Percentiles rank a stretch among this genome's conserved stretches.
These are phyloP conservation scores for Sturnira hondurensis DNA, from an alignment of 2,113 vertebrate species.

Conservation along the genomic window DNA sequence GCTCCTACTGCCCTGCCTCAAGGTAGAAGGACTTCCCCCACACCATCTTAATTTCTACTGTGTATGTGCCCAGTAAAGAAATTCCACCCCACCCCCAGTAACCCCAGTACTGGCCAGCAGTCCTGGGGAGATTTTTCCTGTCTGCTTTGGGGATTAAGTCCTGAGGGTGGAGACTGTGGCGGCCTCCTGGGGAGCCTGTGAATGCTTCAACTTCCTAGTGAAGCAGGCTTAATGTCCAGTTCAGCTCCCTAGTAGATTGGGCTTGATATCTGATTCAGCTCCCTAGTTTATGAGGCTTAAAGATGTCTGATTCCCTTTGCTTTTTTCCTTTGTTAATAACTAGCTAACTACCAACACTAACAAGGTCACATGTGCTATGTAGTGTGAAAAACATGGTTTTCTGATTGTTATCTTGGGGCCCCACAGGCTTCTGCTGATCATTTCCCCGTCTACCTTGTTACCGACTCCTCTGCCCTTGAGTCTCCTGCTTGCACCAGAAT, in stretches of 20 bases:
- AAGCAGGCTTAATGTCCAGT: background rate
- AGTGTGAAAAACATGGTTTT: background rate
- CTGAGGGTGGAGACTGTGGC: background rate
- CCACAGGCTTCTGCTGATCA: background rate
- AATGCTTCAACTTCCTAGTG: background rate
- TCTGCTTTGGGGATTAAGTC: background rate
- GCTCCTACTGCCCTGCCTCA: background rate
- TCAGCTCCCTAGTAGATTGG: background rate
- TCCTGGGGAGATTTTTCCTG: background rate
- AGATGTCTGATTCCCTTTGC: background rate
- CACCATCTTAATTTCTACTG: background rate
- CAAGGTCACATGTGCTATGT: background rate
- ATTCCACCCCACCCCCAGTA: background rate
- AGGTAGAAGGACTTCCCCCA: background rate
- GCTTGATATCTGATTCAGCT: background rate
- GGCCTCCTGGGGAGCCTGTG: background rate
- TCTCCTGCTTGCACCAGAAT: background rate
- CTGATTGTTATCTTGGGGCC: background rate
- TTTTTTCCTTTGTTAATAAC: background rate
- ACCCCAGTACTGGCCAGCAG: background rate
- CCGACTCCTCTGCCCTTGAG: background rate
- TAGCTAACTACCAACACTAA: background rate
- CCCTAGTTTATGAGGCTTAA: background rate
- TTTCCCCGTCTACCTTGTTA: background rate
- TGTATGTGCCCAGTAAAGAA: background rate